Conservation (phyloP, 2,113 vertebrate genomes). For the Rattus rattus region DNA sequence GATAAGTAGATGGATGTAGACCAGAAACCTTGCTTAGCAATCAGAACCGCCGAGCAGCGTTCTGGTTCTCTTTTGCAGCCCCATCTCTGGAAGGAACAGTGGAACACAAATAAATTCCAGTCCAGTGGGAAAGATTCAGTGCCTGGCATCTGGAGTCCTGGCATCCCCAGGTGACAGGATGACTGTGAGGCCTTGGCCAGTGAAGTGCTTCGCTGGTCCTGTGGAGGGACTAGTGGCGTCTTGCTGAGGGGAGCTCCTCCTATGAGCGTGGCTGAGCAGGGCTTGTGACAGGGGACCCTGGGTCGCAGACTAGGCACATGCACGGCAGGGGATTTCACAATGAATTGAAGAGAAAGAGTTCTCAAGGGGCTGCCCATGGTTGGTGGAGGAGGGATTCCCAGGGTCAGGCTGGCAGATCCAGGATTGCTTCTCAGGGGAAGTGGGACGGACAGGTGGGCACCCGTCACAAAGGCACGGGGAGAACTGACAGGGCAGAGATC, state of each 20-base stretch:
- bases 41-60: conserved; percentile 58
- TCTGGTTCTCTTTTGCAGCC: not conserved
- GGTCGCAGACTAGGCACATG: not conserved
- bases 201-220: not conserved
- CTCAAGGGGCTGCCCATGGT: not conserved
- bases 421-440: conserved; percentile 1
- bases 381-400: not conserved
- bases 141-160: not conserved
- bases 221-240: not conserved
- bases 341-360: not conserved
- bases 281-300: not conserved
- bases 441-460: not conserved
- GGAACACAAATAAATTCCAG: not conserved
- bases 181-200: not conserved
- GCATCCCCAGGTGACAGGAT: not conserved
- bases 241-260: not conserved
- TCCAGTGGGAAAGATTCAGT: not conserved
- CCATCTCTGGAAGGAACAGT: not conserved
- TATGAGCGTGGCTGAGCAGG: not conserved
- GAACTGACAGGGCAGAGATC: not conserved
- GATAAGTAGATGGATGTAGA: conserved; percentile 51
- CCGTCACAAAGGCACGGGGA: not conserved
- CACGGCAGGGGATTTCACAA: not conserved
- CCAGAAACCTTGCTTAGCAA: conserved; percentile 41
- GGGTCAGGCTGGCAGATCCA: not conserved